Evolutionary conservation across 35 echinoderm and acorn worm genomes (phyloP).

Genomic region (Ophioderma brevispina): DNA sequence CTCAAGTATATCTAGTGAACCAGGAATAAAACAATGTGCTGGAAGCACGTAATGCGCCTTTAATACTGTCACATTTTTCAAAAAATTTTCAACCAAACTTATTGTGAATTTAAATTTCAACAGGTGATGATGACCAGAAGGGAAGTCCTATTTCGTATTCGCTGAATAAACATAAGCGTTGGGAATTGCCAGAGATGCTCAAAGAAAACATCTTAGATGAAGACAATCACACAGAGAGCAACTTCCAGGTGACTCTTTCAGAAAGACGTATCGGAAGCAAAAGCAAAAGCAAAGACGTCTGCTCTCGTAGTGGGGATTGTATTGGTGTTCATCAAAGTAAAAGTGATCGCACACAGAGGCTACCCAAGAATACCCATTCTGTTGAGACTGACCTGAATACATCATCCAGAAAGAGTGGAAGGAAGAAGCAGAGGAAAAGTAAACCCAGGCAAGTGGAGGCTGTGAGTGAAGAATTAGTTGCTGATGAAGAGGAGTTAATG

Average conservation of each 20-base stretch:
- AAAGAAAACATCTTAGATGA: slow-evolving; percentile 45
- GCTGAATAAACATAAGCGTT: slow-evolving; percentile 35
- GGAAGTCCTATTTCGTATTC: not conserved
- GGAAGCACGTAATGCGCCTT: too few species aligned
- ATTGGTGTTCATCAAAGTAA: slow-evolving; percentile 9
- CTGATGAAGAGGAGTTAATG: not conserved
- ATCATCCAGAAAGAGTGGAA: not conserved
- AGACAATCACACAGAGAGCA: slow-evolving; percentile 16
- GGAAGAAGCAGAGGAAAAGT: slow-evolving; percentile 15
- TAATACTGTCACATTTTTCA: too few species aligned
- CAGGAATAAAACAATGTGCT: too few species aligned
- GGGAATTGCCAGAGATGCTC: slow-evolving; percentile 39
- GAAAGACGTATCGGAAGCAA: slow-evolving; percentile 24
- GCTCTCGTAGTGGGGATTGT: not conserved
- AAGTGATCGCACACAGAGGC: not conserved
- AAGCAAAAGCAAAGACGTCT: not conserved
- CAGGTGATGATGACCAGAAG: too few species aligned
- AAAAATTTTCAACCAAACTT: too few species aligned
- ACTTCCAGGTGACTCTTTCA: slow-evolving; percentile 31
- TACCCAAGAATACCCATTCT: slow-evolving; percentile 10
- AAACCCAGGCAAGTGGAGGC: not conserved
- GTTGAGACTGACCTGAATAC: not conserved
- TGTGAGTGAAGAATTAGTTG: not conserved
- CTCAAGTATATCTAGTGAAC: too few species aligned
- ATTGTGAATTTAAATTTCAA: too few species aligned